These are phyloP conservation scores for Hemichromis elongatus DNA, from an alignment of 2,113 vertebrate genomes.

Conservation along the genomic window DNA sequence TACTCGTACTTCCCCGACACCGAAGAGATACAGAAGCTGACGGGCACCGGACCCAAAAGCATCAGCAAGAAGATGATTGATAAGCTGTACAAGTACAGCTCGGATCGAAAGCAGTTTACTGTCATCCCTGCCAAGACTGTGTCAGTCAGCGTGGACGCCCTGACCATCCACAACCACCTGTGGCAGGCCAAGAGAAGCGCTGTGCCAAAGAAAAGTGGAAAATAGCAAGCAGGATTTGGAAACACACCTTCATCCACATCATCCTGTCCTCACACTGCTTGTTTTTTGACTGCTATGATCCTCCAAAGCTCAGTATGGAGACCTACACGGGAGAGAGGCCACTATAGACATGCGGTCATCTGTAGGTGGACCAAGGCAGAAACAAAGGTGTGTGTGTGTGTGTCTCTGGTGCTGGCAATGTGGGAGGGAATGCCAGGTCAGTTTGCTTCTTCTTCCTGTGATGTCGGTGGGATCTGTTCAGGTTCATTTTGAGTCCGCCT, in stretches of 20 bases:
- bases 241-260: neutral
- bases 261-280: slow-evolving; percentile 22
- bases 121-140: slow-evolving; percentile 96
- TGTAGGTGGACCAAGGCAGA: neutral
- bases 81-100: slow-evolving; percentile 97
- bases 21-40: slow-evolving; percentile 89
- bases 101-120: slow-evolving; percentile 95
- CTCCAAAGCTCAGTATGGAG: neutral
- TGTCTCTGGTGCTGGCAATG: slow-evolving; percentile 9
- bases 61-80: slow-evolving; percentile 97
- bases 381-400: neutral
- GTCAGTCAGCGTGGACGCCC: slow-evolving; percentile 93
- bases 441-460: slow-evolving; percentile 21
- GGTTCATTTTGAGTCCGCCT: slow-evolving; percentile 7
- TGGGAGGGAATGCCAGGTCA: slow-evolving; percentile 7
- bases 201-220: slow-evolving; percentile 83
- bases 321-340: neutral
- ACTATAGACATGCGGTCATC: neutral
- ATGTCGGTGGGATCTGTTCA: slow-evolving; percentile 58
- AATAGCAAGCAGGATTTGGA: slow-evolving; percentile 45
- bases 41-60: slow-evolving; percentile 87
- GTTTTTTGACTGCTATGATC: slow-evolving; percentile 36
- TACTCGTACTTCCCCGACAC: slow-evolving; percentile 90
- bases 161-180: slow-evolving; percentile 94
- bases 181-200: slow-evolving; percentile 88